These are phyloP conservation scores for Anoplius nigerrimus DNA, from an alignment of 2,888 invertebrate species.

Conservation along the genomic window DNA sequence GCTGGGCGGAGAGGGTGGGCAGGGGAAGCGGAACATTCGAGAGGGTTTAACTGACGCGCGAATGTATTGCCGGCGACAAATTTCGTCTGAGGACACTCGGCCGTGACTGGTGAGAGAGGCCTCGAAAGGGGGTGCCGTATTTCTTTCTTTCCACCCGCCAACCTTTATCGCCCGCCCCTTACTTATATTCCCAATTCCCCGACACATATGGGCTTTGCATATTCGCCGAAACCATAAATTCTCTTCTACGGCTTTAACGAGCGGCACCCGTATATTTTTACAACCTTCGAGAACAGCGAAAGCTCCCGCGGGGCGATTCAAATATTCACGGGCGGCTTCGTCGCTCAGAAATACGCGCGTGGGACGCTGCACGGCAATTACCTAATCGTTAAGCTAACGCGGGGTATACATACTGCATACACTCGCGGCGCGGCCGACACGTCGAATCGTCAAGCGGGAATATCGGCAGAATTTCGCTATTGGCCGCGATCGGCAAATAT, in stretches of 20 bases:
- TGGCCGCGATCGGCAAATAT: no score
- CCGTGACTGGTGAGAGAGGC: not conserved
- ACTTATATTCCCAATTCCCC: conserved; percentile 1
- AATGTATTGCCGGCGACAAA: not conserved
- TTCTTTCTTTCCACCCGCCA: not conserved
- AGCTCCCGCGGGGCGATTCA: not conserved
- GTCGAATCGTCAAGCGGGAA: no score
- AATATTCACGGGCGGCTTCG: no score
- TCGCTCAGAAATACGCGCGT: no score
- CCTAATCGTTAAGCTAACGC: no score
- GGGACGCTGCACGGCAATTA: no score
- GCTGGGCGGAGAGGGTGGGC: not conserved
- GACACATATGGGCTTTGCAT: conserved; percentile 1
- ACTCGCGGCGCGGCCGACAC: no score
- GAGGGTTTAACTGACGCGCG: not conserved
- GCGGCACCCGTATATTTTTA: conserved; percentile 24
- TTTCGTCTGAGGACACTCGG: not conserved
- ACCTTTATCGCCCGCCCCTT: not conserved
- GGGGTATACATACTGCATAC: no score
- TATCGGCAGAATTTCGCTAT: no score
- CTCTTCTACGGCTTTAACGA: conserved; percentile 22
- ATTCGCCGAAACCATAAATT: conserved; percentile 30
- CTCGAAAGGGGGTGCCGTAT: not conserved
- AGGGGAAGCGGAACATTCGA: not conserved
- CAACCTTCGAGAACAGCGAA: conserved; percentile 14